Conservation (phyloP, 2,888 invertebrate species). For the Hirtodrosophila duncani region DNA sequence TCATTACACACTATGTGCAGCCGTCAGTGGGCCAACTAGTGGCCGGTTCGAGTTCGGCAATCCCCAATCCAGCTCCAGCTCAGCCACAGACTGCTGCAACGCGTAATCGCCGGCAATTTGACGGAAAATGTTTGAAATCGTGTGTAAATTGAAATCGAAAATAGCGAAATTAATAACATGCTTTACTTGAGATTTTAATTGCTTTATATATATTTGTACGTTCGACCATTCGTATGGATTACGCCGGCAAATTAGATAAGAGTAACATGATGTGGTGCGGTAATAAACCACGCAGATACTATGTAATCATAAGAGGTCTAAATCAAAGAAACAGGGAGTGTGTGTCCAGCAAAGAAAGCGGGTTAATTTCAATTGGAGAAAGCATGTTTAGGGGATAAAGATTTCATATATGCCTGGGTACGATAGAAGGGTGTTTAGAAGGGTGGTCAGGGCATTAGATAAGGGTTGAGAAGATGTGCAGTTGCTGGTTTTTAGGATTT, state of each 20-base stretch:
- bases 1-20: too few species aligned
- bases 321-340: background rate
- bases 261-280: conserved; percentile 35
- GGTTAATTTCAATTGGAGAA: too few species aligned
- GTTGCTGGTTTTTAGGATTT: too few species aligned
- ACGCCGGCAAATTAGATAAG: conserved; percentile 51
- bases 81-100: conserved; percentile 49
- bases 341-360: background rate
- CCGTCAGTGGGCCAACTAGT: conserved; percentile 62
- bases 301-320: conserved; percentile 10
- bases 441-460: too few species aligned
- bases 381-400: too few species aligned
- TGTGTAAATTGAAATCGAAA: conserved; percentile 56
- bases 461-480: too few species aligned
- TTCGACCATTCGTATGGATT: too few species aligned
- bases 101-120: conserved; percentile 65
- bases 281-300: conserved; percentile 29
- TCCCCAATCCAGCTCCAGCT: conserved; percentile 41
- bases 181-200: conserved; percentile 47
- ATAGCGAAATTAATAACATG: conserved; percentile 53
- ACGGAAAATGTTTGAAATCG: conserved; percentile 54
- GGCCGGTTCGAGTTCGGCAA: conserved; percentile 34
- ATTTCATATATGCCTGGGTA: too few species aligned
- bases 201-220: too few species aligned
- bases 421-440: too few species aligned